Percentiles rank a stretch among this genome's conserved stretches.
Conservation (phyloP, 1,140 invertebrate species). For the Acyrthosiphon pisum region DNA sequence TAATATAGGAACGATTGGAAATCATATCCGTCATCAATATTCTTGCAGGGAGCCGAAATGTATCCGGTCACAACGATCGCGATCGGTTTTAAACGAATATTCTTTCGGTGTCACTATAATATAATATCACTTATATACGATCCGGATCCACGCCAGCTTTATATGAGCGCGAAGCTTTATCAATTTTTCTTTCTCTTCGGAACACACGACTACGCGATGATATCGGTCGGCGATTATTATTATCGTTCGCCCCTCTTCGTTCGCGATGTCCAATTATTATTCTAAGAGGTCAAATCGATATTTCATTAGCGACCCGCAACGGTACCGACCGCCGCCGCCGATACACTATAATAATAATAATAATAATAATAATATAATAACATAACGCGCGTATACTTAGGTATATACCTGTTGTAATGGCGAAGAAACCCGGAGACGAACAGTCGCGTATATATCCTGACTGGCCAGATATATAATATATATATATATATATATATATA, state of each 20-base stretch:
- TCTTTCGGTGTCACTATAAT: not conserved
- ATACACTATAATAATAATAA: not conserved
- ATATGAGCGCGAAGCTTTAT: not conserved
- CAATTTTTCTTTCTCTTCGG: not conserved
- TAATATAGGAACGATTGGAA: no score
- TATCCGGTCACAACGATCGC: not conserved
- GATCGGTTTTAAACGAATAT: not conserved
- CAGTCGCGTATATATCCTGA: not conserved
- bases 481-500: not conserved
- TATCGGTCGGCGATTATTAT: not conserved
- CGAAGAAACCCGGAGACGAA: not conserved
- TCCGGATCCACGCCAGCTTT: not conserved
- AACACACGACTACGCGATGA: not conserved
- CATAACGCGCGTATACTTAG: not conserved
- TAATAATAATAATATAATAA: not conserved
- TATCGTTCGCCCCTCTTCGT: not conserved
- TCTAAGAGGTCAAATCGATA: slow-evolving; percentile 22
- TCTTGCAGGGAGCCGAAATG: no score
- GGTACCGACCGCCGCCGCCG: not conserved
- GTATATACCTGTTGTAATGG: not conserved
- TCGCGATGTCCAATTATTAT: not conserved
- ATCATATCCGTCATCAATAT: no score
- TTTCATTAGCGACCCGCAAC: slow-evolving; percentile 15
- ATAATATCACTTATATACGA: no score
- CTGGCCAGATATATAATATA: not conserved